Percentiles rank a stretch among this genome's conserved stretches.
phyloP scores from a whole-genome alignment of 2,797 vertebrate species.

The Lacerta agilis region DNA sequence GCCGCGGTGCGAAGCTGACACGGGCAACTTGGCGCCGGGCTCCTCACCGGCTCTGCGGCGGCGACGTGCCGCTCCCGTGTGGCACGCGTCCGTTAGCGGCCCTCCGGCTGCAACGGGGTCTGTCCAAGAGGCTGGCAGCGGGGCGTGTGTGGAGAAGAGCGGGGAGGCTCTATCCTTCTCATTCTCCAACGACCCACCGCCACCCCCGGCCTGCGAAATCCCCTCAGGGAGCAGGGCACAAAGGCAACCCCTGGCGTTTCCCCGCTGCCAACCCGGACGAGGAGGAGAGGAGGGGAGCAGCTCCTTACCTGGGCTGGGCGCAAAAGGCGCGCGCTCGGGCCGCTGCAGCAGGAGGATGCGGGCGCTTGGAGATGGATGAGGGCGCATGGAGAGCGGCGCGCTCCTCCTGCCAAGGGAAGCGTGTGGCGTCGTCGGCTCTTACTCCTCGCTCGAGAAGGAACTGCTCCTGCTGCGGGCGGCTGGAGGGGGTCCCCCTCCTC shows the following conservation, averaged over 20 bases:
- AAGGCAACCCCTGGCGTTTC: too few relatives aligned
- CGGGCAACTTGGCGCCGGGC: not conserved
- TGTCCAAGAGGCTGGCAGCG: not conserved
- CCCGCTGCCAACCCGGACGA: not conserved
- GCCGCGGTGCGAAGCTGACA: not conserved
- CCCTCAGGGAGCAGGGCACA: not conserved
- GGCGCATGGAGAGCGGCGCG: constrained; percentile 43
- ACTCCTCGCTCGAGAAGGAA: not conserved
- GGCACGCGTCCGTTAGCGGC: constrained; percentile 59
- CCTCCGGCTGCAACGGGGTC: constrained; percentile 35
- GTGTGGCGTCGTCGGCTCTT: not conserved
- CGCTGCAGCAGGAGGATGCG: constrained; percentile 26
- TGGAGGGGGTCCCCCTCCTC: not conserved
- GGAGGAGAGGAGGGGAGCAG: not conserved
- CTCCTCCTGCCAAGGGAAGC: not conserved
- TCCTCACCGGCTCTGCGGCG: not conserved
- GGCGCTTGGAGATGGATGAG: constrained; percentile 44
- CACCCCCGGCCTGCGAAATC: not conserved
- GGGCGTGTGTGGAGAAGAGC: not conserved
- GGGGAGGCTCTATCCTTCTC: not conserved
- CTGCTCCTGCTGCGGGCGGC: not conserved
- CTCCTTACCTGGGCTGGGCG: constrained; percentile 6
- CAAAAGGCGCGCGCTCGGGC: not conserved
- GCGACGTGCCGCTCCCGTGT: constrained; percentile 13
- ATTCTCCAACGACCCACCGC: not conserved